Base-by-base conservation (phyloP, 2,797 vertebrate genomes). In the Anomalospiza imberbis region DNA sequence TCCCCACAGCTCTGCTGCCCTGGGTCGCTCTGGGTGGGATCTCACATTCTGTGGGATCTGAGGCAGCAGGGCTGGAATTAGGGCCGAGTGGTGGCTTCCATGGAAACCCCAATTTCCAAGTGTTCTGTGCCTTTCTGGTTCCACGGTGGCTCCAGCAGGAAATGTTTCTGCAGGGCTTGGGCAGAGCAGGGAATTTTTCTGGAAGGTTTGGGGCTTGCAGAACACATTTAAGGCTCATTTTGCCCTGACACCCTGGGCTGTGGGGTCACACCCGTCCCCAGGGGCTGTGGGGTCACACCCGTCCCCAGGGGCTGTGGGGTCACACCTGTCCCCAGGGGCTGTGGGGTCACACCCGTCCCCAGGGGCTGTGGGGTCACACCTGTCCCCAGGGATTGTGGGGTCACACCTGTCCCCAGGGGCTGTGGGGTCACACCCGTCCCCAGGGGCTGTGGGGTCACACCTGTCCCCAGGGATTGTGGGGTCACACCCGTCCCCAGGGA, bases 21-120 rank as follows among this genome's bases (percentile, higher is more conserved):
- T 25, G 5, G 50, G 9, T 67, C 3, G 0, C 73, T 3, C 74
- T 8, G 29, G 55, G 54, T 29, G 1, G 66, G 36, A 55, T 76
- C 57, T 50, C 48, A 34, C 60, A 2, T n/a, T 4, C 55, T 14
- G 4, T 26, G 67, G 78, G 38, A 44, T 58, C 61, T 6, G 79
- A 88, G 68, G 67, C 36, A 83, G 80, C 76, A 53, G 65, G 26
- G n/a, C 29, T 15, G 58, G 84, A 80, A 83, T 58, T 22, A 40
- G 88, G 87, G 65, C 78, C 5, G 51, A 65, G 66, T 21, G 38
- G 40, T 38, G 75, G 76, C 89, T 89, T 94, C 93, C 93, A 72
- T 92, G 82, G 80, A 94, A 95, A 92, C 81, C 77, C 93, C 54
- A 25, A 47, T 81, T 91, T 74, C 78, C 77, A 53, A 22, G 73